Conservation (phyloP, 2,797 vertebrate genomes). For the Dendrocincla fuliginosa region DNA sequence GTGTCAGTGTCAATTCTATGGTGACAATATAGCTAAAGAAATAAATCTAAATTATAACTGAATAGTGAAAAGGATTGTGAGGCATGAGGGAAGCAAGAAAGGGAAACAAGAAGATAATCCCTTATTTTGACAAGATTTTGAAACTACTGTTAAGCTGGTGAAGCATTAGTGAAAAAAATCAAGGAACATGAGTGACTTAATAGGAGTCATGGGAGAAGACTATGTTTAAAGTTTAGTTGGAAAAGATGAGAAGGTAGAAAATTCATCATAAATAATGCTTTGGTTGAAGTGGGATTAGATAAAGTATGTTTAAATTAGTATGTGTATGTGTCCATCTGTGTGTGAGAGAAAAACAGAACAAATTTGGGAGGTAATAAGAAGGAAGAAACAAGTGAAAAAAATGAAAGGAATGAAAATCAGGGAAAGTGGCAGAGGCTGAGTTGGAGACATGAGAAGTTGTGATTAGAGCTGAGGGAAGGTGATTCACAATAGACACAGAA, state of each 20-base stretch:
- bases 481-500: not conserved
- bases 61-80: not conserved
- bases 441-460: not conserved
- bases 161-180: not conserved
- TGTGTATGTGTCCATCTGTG: not conserved
- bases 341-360: not conserved
- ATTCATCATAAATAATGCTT: not conserved
- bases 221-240: not conserved
- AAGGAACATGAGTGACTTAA: not conserved
- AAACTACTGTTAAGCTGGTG: not conserved
- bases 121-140: not conserved
- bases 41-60: not conserved
- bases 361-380: not conserved
- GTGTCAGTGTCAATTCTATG: not conserved
- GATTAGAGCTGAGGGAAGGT: not conserved
- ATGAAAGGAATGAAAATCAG: not conserved
- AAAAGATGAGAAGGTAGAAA: not conserved
- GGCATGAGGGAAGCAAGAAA: not conserved
- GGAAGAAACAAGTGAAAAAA: not conserved
- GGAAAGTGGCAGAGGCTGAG: not conserved
- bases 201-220: not conserved
- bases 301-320: not conserved
- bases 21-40: not conserved
- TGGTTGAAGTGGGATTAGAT: not conserved
- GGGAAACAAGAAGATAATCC: not conserved